A percentile compares a stretch with the other conserved stretches of the same genome.
phyloP scores from a whole-genome alignment of 2,797 vertebrate species.

The Naso thynnoides region DNA sequence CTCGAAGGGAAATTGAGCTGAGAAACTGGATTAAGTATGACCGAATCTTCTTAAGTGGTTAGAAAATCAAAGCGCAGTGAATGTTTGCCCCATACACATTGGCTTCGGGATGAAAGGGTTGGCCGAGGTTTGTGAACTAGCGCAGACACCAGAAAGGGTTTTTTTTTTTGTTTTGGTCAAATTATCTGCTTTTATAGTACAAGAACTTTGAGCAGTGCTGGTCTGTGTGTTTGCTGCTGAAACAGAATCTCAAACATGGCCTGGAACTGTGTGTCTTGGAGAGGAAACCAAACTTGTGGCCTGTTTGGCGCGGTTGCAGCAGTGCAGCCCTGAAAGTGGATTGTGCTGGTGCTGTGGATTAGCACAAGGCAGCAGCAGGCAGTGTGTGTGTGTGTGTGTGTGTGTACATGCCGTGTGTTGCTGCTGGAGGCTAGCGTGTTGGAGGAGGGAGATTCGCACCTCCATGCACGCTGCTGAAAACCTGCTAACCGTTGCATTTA shows the following conservation, averaged over 20 bases:
- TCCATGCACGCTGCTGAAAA: conserved; percentile 76
- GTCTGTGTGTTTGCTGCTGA: conserved; percentile 64
- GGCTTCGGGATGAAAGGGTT: conserved; percentile 83
- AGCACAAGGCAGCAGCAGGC: conserved; percentile 67
- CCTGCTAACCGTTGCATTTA: conserved; percentile 82
- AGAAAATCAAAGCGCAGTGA: conserved; percentile 76
- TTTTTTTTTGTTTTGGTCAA: conserved; percentile 64
- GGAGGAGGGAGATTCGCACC: conserved; percentile 79
- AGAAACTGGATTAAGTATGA: conserved; percentile 82
- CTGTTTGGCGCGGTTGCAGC: conserved; percentile 71
- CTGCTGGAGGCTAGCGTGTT: conserved; percentile 76
- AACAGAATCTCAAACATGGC: conserved; percentile 72
- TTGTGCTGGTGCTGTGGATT: conserved; percentile 78
- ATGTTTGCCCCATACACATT: conserved; percentile 80
- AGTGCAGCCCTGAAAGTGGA: conserved; percentile 75
- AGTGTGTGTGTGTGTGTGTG: conserved; percentile 40
- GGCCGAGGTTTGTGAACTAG: conserved; percentile 77
- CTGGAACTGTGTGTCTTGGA: conserved; percentile 74
- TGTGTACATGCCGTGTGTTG: conserved; percentile 66
- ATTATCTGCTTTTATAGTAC: conserved; percentile 73
- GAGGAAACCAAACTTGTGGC: conserved; percentile 75
- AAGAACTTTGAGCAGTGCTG: conserved; percentile 69
- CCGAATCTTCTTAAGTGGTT: conserved; percentile 81
- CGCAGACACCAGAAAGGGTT: conserved; percentile 65
- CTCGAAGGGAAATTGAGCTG: conserved; percentile 74